phyloP scores from a whole-genome alignment of 2,888 invertebrate species.

The Nebria brevicollis region DNA sequence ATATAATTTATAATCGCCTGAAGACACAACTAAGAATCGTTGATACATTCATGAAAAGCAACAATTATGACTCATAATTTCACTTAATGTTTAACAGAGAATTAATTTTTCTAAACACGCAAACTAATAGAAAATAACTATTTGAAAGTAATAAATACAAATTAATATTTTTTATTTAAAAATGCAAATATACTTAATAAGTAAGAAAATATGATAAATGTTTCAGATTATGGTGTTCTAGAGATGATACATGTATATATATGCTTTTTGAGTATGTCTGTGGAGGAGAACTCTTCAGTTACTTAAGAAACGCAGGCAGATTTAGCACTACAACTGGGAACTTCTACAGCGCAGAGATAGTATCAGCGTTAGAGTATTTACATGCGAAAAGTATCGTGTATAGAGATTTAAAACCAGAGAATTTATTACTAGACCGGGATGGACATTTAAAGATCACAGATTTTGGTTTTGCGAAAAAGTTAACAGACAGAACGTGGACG shows the following conservation, averaged over 20 bases:
- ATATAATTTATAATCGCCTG: not conserved
- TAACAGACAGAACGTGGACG: conserved; percentile 96
- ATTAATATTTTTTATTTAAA: too few species aligned
- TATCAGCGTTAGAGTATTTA: conserved; percentile 92
- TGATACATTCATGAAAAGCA: not conserved
- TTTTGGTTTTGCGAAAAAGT: conserved; percentile 96
- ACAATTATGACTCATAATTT: not conserved
- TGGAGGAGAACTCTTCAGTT: conserved; percentile 97
- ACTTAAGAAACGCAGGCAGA: conserved; percentile 89
- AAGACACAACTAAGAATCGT: not conserved
- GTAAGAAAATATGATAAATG: conserved; percentile 40
- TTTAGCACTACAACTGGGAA: conserved; percentile 88
- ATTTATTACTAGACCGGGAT: conserved; percentile 88
- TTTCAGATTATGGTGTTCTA: conserved; percentile 89
- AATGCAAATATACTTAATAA: not conserved
- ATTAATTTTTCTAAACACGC: not conserved
- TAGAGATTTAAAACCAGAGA: conserved; percentile 92
- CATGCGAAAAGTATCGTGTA: conserved; percentile 80
- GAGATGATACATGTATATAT: conserved; percentile 90
- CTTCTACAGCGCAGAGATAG: conserved; percentile 95
- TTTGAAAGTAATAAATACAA: too few species aligned
- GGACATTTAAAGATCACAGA: conserved; percentile 98
- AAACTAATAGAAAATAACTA: not conserved
- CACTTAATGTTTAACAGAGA: not conserved
- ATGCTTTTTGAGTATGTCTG: conserved; percentile 98